Conservation (phyloP, 2,797 vertebrate genomes). For the Helarctos malayanus region DNA sequence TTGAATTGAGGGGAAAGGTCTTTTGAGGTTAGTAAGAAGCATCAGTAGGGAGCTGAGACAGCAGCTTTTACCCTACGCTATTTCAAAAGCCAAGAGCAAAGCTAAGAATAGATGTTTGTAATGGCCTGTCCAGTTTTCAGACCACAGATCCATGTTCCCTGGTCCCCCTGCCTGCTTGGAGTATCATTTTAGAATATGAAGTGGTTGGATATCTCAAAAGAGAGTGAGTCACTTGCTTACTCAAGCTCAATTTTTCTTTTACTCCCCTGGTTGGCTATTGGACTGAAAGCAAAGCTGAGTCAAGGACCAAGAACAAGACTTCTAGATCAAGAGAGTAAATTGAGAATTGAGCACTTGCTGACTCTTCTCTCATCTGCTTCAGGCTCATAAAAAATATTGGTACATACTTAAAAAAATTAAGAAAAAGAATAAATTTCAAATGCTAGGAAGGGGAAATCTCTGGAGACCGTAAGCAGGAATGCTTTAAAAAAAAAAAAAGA, state of each 20-base stretch:
- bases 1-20: slow-evolving; percentile 34
- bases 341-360: not conserved
- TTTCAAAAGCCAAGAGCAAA: slow-evolving; percentile 69
- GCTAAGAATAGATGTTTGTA: slow-evolving; percentile 70
- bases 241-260: not conserved
- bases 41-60: slow-evolving; percentile 26
- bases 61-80: slow-evolving; percentile 56
- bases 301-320: not conserved
- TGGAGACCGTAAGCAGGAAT: slow-evolving; percentile 12
- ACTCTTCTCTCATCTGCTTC: slow-evolving; percentile 6
- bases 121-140: slow-evolving; percentile 29
- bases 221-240: slow-evolving; percentile 1
- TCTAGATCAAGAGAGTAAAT: slow-evolving; percentile 35
- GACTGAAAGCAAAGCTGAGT: slow-evolving; percentile 38
- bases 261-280: not conserved
- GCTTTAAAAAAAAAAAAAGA: not conserved
- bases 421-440: slow-evolving; percentile 12
- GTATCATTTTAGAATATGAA: not conserved
- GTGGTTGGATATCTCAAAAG: not conserved
- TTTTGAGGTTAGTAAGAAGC: slow-evolving; percentile 59
- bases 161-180: not conserved
- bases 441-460: not conserved
- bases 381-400: slow-evolving; percentile 4
- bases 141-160: not conserved
- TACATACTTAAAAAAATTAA: slow-evolving; percentile 45